These are phyloP conservation scores for silkworm (Bombyx mori) DNA, from an alignment of 1,140 invertebrate genomes.

Conservation along the genomic window ASM3026992v2 NC_085122.1:10270001-10270500, in stretches of 20 bases:
- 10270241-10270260: constrained; percentile 54
- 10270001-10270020: constrained; percentile 30
- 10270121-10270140: constrained; percentile 38
- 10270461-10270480: too few relatives aligned
- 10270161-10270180: constrained; percentile 25
- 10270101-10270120: constrained; percentile 31
- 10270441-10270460: too few relatives aligned
- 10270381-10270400: too few relatives aligned
- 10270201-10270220: constrained; percentile 31
- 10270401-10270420: too few relatives aligned
- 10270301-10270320: constrained; percentile 57
- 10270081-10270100: constrained; percentile 32
- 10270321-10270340: constrained; percentile 54
- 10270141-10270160: constrained; percentile 13
- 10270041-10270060: constrained; percentile 27
- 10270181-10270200: constrained; percentile 25
- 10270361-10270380: constrained; percentile 24
- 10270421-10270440: too few relatives aligned
- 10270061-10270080: constrained; percentile 42
- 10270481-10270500: too few relatives aligned
- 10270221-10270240: constrained; percentile 48
- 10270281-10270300: constrained; percentile 51
- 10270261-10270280: constrained; percentile 54
- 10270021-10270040: constrained; percentile 35
- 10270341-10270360: constrained; percentile 51